phyloP scores from a whole-genome alignment of 2,888 invertebrate species.

The Drosophila melanocephala region DNA sequence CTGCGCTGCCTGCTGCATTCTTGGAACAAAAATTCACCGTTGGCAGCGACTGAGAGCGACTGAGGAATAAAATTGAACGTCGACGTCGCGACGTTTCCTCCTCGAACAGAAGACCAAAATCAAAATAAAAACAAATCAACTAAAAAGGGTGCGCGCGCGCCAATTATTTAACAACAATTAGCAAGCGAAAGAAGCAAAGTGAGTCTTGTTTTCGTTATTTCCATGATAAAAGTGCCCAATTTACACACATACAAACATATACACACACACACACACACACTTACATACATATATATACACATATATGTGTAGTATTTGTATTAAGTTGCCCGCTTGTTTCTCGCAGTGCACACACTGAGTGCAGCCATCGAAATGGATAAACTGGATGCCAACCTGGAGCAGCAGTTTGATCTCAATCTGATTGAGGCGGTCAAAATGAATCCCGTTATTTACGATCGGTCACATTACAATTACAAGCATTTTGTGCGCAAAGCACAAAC shows the following conservation, averaged over 20 bases:
- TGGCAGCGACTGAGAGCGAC: slow-evolving; percentile 68
- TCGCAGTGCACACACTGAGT: slow-evolving; percentile 75
- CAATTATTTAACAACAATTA: slow-evolving; percentile 80
- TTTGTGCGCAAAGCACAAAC: slow-evolving; percentile 84
- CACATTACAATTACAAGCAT: slow-evolving; percentile 83
- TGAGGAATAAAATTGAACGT: slow-evolving; percentile 80
- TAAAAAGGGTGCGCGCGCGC: slow-evolving; percentile 75
- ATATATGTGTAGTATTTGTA: slow-evolving; percentile 28
- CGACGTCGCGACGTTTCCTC: slow-evolving; percentile 78
- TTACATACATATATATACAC: slow-evolving; percentile 3
- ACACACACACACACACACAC: not conserved
- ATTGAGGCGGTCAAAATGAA: slow-evolving; percentile 84
- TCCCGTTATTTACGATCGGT: slow-evolving; percentile 84
- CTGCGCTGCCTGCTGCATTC: slow-evolving; percentile 65
- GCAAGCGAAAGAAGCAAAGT: slow-evolving; percentile 77
- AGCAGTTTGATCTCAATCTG: slow-evolving; percentile 83
- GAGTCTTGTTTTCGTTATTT: slow-evolving; percentile 57
- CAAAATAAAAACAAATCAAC: slow-evolving; percentile 79
- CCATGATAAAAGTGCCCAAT: slow-evolving; percentile 48
- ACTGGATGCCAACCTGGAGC: slow-evolving; percentile 83
- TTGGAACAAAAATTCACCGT: slow-evolving; percentile 74
- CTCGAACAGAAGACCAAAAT: slow-evolving; percentile 73
- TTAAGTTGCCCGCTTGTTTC: slow-evolving; percentile 28
- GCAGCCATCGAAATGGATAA: slow-evolving; percentile 81
- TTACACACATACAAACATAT: slow-evolving; percentile 17